These are phyloP conservation scores for Cenopis cana DNA, from an alignment of 2,888 invertebrate genomes.

Conservation along the genomic window DNA sequence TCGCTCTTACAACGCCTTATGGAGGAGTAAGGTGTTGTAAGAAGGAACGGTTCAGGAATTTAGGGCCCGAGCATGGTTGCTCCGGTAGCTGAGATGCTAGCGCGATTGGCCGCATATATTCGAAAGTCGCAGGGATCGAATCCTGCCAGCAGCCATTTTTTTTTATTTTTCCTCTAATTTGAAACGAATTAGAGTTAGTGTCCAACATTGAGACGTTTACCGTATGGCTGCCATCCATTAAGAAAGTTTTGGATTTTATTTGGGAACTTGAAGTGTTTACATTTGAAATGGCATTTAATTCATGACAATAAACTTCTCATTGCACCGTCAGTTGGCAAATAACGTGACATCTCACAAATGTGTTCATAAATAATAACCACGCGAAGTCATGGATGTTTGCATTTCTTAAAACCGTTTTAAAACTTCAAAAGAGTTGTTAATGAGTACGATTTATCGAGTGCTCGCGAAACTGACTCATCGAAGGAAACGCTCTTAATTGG, in stretches of 20 bases:
- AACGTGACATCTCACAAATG: slow-evolving; percentile 19
- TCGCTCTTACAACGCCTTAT: too few relatives aligned
- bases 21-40: too few relatives aligned
- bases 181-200: background rate
- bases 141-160: too few relatives aligned
- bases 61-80: too few relatives aligned
- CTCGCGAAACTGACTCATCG: slow-evolving; percentile 37
- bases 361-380: slow-evolving; percentile 23
- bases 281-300: slow-evolving; percentile 7
- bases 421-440: slow-evolving; percentile 37
- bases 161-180: too few relatives aligned
- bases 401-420: slow-evolving; percentile 35
- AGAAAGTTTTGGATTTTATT: background rate
- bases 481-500: slow-evolving; percentile 25
- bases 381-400: slow-evolving; percentile 16
- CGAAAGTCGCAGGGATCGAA: too few relatives aligned
- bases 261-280: background rate
- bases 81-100: too few relatives aligned
- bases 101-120: too few relatives aligned
- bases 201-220: too few relatives aligned
- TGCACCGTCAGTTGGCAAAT: slow-evolving; percentile 12
- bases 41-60: too few relatives aligned
- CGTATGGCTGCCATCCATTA: background rate
- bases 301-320: background rate
- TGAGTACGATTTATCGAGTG: slow-evolving; percentile 41